Base-by-base conservation (phyloP, 2,888 invertebrate genomes). In the Mesorhabditis sp. region DNA sequence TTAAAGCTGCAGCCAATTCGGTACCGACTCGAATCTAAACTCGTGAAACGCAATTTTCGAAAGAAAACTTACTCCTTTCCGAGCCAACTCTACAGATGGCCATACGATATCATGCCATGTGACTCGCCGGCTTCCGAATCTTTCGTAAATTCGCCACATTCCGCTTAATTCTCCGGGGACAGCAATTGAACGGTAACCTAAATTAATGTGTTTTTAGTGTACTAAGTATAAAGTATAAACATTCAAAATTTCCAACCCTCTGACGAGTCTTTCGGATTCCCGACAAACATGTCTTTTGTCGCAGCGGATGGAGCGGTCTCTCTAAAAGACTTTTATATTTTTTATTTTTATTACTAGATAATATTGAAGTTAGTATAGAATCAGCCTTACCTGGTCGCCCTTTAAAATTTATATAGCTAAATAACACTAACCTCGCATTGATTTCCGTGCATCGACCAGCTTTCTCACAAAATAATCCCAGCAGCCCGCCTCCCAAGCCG, bases 61-160 rank as follows among this genome's bases (percentile, higher is more conserved):
- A 28, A 28, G 28, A 28, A 28, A 28, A 28, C 28, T 50, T n/a
- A 50, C 58, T n/a, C 58, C 58, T n/a, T 50, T 50, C n/a, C n/a
- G 7, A 13, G 58, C 58, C 58, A 50, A 50, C n/a, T 50, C 58
- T n/a, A 50, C 58, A 13, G 58, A 50, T 50, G 58, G 58, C 58
- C 58, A 50, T 50, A 50, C 58, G n/a, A 50, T 10, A n/a, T 50
- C 58, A 50, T 50, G 58, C 58, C 58, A 50, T 50, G 58, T 13
- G 58, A 50, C n/a, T 50, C 58, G 58, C 7, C n/a, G 58, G n/a
- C 58, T 50, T 50, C 58, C 58, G n/a, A 50, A 50, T 50, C 58
- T 10, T n/a, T 50, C 58, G n/a, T 50, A 50, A 10, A 50, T 50
- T 50, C 58, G 58, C 58, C 58, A 50, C 58, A 50, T 13, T 13